Evolutionary conservation across 2,797 vertebrate genomes (phyloP).

Genomic region (Girardinus metallicus): DNA sequence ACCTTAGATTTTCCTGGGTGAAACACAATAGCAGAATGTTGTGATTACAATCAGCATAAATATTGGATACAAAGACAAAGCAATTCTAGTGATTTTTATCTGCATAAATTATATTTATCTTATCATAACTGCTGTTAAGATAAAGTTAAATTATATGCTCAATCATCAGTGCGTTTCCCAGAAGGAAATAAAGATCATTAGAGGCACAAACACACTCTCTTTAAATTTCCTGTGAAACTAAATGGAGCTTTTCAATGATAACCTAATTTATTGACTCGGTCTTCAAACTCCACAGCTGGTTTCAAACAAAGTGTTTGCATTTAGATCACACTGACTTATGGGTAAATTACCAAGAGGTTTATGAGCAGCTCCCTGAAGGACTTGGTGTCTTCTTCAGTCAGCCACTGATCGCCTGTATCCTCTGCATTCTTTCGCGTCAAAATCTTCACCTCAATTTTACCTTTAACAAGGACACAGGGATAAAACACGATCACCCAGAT

Average conservation of each 20-base stretch:
- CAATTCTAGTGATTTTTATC: no score
- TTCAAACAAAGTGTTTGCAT: neutral
- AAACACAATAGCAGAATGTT: no score
- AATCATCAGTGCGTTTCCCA: neutral
- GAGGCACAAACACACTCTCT: neutral
- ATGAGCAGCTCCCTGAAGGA: constrained; percentile 94
- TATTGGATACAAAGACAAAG: no score
- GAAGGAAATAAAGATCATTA: neutral
- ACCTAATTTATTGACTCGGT: no score
- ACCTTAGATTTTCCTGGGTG: no score
- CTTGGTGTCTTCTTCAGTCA: constrained; percentile 93
- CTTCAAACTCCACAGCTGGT: neutral
- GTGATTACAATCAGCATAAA: no score
- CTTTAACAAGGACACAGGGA: constrained; percentile 60
- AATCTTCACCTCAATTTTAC: constrained; percentile 96
- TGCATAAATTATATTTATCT: no score
- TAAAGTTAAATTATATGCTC: neutral
- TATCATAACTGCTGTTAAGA: no score
- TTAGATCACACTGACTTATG: neutral
- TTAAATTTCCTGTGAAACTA: neutral
- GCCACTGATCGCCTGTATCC: constrained; percentile 87
- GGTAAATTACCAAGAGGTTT: constrained; percentile 88
- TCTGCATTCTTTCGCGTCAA: constrained; percentile 85
- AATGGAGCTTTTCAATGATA: no score
- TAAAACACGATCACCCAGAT: neutral